Evolutionary conservation across 2,113 vertebrate genomes (phyloP), one percentile per base, ranked within the genome.

Genomic region (Neomonachus schauinslandi): DNA sequence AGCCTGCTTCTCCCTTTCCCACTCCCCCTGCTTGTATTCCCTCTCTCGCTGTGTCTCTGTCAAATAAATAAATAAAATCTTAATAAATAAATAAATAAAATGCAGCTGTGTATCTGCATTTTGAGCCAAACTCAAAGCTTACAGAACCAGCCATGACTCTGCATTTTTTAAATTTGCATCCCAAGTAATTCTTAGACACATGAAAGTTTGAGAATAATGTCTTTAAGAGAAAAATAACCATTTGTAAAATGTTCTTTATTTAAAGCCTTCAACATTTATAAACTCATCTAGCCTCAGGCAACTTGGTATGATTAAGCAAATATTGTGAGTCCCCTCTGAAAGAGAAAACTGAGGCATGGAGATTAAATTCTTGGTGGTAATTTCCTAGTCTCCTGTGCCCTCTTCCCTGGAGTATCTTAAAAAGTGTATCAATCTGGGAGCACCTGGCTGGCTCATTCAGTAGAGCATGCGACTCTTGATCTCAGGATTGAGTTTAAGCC

Each of bases 221-320:
- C 46, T 89, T 74, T 31, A 67, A 55, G 46, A 95, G 76, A 84
- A 14, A 93, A 89, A 72, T 59, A 63, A 49, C 16, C 42, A 59
- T 71, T 67, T 86, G 33, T 83, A 89, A 91, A 97, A 82, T 77
- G 46, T 19, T 86, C 39, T 89, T 85, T 86, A 69, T 87, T 91
- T 81, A 96, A 96, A 95, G 55, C 14, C 24, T 46, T 26, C 22
- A 74, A 46, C 72, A 74, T 74, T 74, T 89, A 92, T 63, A 69
- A 92, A 87, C 59, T 92, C 49, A 28, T 36, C 49, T 51, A 94
- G 39, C 79, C 19, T 92, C 49, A 87, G 80, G 59, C 49, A 94
- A 82, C 13, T 39, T 91, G 76, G 26, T 59, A 82, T 46, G 9
- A 53, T 82, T 81, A 24, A 86, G 3, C 31, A 89, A 89, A 92